These are phyloP conservation scores for Bufo gargarizans DNA, from an alignment of 2,113 vertebrate genomes.

Conservation along the genomic window DNA sequence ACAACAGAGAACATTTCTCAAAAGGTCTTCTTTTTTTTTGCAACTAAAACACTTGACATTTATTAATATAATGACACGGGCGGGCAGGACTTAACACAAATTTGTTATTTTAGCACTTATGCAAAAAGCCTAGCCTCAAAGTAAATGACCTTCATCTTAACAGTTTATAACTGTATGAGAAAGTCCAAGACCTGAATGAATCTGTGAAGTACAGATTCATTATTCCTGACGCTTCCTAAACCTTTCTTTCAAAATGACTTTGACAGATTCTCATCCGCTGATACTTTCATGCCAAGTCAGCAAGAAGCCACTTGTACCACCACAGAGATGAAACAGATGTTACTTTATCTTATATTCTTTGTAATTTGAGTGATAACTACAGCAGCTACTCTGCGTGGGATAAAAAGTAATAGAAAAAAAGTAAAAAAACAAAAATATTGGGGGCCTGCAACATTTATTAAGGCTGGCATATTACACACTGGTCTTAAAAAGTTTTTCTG, in stretches of 20 bases:
- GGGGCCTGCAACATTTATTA: too few species aligned
- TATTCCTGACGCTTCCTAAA: not conserved
- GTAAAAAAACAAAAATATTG: too few species aligned
- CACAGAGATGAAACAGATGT: conserved; percentile 33
- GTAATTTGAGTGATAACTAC: not conserved
- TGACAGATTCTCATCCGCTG: conserved; percentile 33
- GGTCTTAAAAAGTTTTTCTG: too few species aligned
- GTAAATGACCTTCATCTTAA: conserved; percentile 37
- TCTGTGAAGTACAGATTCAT: conserved; percentile 37
- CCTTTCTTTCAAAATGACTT: conserved; percentile 23
- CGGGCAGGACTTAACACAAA: conserved; percentile 38
- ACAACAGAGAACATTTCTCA: conserved; percentile 16
- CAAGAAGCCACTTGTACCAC: conserved; percentile 26
- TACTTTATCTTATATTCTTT: conserved; percentile 37
- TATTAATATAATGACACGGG: conserved; percentile 32
- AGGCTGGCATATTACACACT: too few species aligned
- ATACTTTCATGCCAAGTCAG: conserved; percentile 27
- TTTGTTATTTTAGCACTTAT: conserved; percentile 50
- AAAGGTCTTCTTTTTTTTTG: conserved; percentile 16
- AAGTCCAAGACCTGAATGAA: conserved; percentile 19
- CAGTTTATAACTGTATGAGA: conserved; percentile 54
- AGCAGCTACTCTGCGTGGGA: not conserved
- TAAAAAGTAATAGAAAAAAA: not conserved
- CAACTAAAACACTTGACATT: conserved; percentile 26
- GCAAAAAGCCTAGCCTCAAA: conserved; percentile 34